Evolutionary conservation across 2,888 invertebrate species (phyloP).

Genomic region (Folsomia manolachei): DNA sequence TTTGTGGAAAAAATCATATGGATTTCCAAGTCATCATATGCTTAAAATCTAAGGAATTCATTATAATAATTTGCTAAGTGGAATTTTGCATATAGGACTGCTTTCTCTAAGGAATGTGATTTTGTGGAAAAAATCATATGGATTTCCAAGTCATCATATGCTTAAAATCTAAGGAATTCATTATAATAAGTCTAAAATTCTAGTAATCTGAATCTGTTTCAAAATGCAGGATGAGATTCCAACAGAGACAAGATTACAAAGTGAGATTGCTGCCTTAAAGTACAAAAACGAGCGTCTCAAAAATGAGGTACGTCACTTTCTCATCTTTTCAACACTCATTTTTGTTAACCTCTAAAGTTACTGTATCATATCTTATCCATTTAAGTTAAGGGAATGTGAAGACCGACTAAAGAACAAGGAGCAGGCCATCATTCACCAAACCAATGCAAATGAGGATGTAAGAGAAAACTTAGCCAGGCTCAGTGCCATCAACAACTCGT

Average conservation of each 20-base stretch:
- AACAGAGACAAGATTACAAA: slow-evolving; percentile 59
- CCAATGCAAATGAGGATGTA: slow-evolving; percentile 74
- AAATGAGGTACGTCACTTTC: slow-evolving; percentile 62
- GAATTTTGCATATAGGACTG: too few relatives aligned
- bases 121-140: too few relatives aligned
- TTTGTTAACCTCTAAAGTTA: not conserved
- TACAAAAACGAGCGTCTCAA: slow-evolving; percentile 78
- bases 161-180: too few relatives aligned
- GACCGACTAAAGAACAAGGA: slow-evolving; percentile 69
- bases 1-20: too few relatives aligned
- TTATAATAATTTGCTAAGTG: too few relatives aligned
- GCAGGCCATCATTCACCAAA: slow-evolving; percentile 70
- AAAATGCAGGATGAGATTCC: slow-evolving; percentile 47
- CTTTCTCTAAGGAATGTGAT: too few relatives aligned
- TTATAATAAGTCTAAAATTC: too few relatives aligned
- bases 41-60: too few relatives aligned
- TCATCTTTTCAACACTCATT: not conserved
- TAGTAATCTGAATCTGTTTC: not conserved
- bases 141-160: too few relatives aligned
- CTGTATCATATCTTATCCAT: slow-evolving; percentile 50
- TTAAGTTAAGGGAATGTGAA: slow-evolving; percentile 69
- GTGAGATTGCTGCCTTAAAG: slow-evolving; percentile 78
- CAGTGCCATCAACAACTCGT: slow-evolving; percentile 73
- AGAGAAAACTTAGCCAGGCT: slow-evolving; percentile 79
- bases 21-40: too few relatives aligned